These are phyloP conservation scores for Hirudinaria manillensis DNA, from an alignment of 2,888 invertebrate genomes.

Conservation along the genomic window DNA sequence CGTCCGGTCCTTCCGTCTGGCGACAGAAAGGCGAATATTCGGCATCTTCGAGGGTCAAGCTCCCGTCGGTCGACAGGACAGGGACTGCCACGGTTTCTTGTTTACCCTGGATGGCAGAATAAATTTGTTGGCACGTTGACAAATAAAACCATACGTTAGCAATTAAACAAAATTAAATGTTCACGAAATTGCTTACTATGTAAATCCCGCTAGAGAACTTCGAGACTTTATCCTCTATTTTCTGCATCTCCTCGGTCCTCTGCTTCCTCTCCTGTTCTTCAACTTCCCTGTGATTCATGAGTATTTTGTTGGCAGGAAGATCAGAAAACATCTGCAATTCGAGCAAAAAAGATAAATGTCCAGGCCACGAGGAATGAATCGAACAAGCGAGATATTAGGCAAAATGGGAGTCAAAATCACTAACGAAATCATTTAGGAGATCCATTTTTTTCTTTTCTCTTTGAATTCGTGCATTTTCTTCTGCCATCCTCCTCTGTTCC, in stretches of 20 bases:
- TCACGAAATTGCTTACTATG: not conserved
- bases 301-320: slow-evolving; percentile 78
- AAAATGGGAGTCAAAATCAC: slow-evolving; percentile 11
- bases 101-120: not conserved
- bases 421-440: slow-evolving; percentile 77
- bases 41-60: too few species aligned
- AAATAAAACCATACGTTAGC: not conserved
- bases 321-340: slow-evolving; percentile 70
- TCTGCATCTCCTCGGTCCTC: slow-evolving; percentile 50
- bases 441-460: slow-evolving; percentile 79
- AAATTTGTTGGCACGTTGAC: not conserved
- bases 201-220: slow-evolving; percentile 2
- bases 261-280: slow-evolving; percentile 55
- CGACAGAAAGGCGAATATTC: slow-evolving; percentile 33
- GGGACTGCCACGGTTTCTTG: not conserved
- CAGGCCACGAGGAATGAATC: not conserved
- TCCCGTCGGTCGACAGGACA: too few species aligned
- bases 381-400: not conserved
- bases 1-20: slow-evolving; percentile 34
- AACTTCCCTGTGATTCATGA: slow-evolving; percentile 66
- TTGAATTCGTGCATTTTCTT: slow-evolving; percentile 62
- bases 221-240: slow-evolving; percentile 37
- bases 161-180: too few species aligned
- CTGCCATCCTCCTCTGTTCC: slow-evolving; percentile 58
- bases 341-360: not conserved